phyloP scores from a whole-genome alignment of 2,888 invertebrate genomes.

The Drosophila sordidula region DNA sequence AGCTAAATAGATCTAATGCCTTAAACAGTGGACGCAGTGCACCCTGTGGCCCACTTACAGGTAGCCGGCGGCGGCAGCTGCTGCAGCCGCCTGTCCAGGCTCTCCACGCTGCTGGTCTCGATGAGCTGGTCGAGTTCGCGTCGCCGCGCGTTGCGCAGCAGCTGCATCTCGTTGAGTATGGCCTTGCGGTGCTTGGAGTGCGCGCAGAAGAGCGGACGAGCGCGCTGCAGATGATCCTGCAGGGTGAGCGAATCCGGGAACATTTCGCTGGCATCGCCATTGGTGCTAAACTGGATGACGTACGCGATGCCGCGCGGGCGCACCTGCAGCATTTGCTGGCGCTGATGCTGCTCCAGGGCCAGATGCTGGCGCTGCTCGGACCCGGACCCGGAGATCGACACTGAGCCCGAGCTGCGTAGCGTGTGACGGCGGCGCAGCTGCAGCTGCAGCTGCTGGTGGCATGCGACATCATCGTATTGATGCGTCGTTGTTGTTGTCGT shows the following conservation, averaged over 20 bases:
- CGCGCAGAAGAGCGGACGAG: slow-evolving; percentile 90
- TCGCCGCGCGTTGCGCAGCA: slow-evolving; percentile 78
- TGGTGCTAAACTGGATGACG: slow-evolving; percentile 74
- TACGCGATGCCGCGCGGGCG: slow-evolving; percentile 83
- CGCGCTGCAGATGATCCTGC: slow-evolving; percentile 89
- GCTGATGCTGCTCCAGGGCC: slow-evolving; percentile 7
- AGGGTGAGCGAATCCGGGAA: slow-evolving; percentile 83
- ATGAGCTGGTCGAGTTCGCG: slow-evolving; percentile 80
- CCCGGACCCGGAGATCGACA: too few relatives aligned
- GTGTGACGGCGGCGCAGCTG: slow-evolving; percentile 12
- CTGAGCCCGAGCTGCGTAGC: neutral
- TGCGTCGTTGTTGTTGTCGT: slow-evolving; percentile 83
- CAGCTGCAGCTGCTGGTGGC: slow-evolving; percentile 38
- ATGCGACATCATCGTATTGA: slow-evolving; percentile 83
- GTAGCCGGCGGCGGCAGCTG: slow-evolving; percentile 84
- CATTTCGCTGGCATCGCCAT: slow-evolving; percentile 18
- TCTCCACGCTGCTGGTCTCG: slow-evolving; percentile 72
- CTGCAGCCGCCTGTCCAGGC: slow-evolving; percentile 76
- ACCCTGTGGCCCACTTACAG: slow-evolving; percentile 65
- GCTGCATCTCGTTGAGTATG: slow-evolving; percentile 81
- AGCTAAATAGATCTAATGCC: too few relatives aligned
- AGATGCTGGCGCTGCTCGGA: neutral
- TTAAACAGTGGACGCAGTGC: too few relatives aligned
- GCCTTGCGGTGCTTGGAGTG: slow-evolving; percentile 85
- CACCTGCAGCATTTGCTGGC: slow-evolving; percentile 67